Base-by-base conservation (phyloP, 2,888 invertebrate genomes). In the Pocota personata region DNA sequence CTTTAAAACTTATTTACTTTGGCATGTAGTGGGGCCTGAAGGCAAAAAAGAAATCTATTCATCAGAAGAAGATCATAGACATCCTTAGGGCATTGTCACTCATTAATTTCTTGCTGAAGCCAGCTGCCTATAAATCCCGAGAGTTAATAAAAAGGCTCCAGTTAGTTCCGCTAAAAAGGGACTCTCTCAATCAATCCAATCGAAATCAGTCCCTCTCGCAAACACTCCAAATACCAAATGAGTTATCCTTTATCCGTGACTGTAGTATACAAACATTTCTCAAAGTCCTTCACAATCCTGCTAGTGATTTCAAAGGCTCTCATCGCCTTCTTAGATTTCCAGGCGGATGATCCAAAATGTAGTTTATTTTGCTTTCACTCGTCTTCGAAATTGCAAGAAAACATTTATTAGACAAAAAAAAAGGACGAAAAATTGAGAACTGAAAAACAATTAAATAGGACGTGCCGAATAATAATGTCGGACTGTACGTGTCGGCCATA, bases 381-480 rank as follows among this genome's bases (percentile, higher is more conserved):
- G 66, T 62, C 48, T 32, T 4, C 58, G 35, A 71, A 76, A 76
- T 71, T 71, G 71, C 82, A 66, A 72, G 69, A 67, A 77, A 66
- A 83, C 72, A 58, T 69, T 82, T 75, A 82, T 82, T 67, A 10
- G 10, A 35, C 55, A 35, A 58, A 46, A 75, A 79, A 78, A 75
- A 58, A 55, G 37, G 73, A 73, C 78, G 67, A 64, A 67, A 67
- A 57, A 62, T 73, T 62, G 58, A 86, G 86, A 80, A 86, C 66
- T 86, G 86, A 86, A 86, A 86, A 86, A 86, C 86, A 86, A 86
- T 86, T 86, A 86, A 77, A 82, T 77, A 82, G 72, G 64, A 80
- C 86, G 86, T 86, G 86, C 80, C 67, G 86, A 86, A 86, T 86
- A 80, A 86, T 86, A 86, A 86, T 82, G 86, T 86, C 72, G 66